phyloP scores from a whole-genome alignment of 1,140 invertebrate species.

The Acromyrmex heyeri region DNA sequence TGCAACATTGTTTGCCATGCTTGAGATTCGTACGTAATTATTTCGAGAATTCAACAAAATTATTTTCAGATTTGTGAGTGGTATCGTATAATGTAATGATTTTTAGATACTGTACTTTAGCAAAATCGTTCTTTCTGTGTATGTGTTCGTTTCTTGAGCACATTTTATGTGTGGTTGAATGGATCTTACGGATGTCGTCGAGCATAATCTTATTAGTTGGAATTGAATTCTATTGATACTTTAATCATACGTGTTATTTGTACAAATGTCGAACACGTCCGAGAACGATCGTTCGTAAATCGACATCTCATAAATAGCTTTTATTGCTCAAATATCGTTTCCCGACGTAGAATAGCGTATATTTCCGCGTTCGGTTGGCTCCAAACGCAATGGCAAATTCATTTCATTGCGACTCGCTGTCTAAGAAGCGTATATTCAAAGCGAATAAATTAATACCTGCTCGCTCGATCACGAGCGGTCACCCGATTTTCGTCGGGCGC shows the following conservation, averaged over 20 bases:
- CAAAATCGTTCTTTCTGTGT: too few species aligned
- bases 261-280: slow-evolving; percentile 8
- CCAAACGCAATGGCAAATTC: slow-evolving; percentile 45
- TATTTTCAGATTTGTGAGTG: too few species aligned
- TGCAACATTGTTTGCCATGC: too few species aligned
- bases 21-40: too few species aligned
- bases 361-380: slow-evolving; percentile 9
- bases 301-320: slow-evolving; percentile 46
- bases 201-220: background rate
- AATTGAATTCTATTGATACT: background rate
- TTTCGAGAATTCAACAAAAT: too few species aligned
- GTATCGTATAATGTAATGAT: too few species aligned
- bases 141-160: background rate
- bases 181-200: background rate
- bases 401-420: slow-evolving; percentile 44
- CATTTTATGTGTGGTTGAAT: slow-evolving; percentile 2
- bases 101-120: too few species aligned
- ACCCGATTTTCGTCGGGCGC: slow-evolving; percentile 45
- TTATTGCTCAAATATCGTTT: slow-evolving; percentile 37
- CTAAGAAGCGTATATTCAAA: slow-evolving; percentile 63
- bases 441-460: slow-evolving; percentile 56
- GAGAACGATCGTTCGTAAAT: background rate
- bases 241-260: background rate
- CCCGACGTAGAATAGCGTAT: background rate
- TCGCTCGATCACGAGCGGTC: slow-evolving; percentile 15